Percentiles rank a stretch among this genome's conserved stretches.
These are phyloP conservation scores for Dicentrarchus labrax DNA, from an alignment of 2,113 vertebrate genomes.

Conservation along the genomic window DNA sequence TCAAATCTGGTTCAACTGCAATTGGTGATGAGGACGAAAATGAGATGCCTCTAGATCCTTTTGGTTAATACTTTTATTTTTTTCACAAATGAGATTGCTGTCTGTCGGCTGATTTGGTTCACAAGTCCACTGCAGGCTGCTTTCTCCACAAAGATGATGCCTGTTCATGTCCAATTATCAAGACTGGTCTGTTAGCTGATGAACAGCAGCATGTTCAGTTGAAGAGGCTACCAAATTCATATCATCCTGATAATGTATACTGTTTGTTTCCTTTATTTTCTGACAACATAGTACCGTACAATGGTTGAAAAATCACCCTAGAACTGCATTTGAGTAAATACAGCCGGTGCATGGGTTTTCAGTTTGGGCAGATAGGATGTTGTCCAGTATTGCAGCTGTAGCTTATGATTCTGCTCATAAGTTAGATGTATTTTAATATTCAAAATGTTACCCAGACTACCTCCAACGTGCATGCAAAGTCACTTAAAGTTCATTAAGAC, in stretches of 20 bases:
- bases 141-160: neutral
- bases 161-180: neutral
- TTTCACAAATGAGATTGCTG: neutral
- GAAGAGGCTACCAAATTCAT: neutral
- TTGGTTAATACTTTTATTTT: too few species aligned
- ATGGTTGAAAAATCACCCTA: neutral
- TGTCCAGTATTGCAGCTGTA: neutral
- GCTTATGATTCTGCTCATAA: neutral
- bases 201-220: neutral
- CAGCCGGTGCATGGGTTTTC: neutral
- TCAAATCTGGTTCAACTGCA: neutral
- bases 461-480: neutral
- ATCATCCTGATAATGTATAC: neutral
- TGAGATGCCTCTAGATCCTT: neutral
- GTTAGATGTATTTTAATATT: neutral
- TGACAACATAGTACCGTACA: neutral
- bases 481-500: constrained; percentile 11
- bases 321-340: neutral
- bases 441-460: neutral
- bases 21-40: neutral
- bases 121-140: neutral
- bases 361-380: neutral
- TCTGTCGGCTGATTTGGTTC: neutral
- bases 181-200: neutral
- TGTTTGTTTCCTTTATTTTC: neutral